Conservation (phyloP, 2,888 invertebrate species). For the Pinctada fucata region DNA sequence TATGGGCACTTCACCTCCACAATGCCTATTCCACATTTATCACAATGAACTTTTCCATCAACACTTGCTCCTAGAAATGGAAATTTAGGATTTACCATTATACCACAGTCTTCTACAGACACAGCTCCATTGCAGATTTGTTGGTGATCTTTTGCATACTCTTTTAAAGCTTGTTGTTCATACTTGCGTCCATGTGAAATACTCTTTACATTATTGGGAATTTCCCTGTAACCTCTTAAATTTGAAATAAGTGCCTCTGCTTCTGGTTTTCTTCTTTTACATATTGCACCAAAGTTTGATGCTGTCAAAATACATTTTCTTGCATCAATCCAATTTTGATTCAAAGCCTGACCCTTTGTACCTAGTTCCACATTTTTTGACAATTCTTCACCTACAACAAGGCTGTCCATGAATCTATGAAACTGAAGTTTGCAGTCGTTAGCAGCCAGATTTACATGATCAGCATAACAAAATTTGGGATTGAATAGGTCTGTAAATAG, state of each 20-base stretch:
- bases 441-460: too few relatives aligned
- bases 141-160: constrained; percentile 13
- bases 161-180: constrained; percentile 14
- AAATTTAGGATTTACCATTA: constrained; percentile 12
- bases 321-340: too few relatives aligned
- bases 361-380: too few relatives aligned
- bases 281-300: too few relatives aligned
- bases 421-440: too few relatives aligned
- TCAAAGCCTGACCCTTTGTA: too few relatives aligned
- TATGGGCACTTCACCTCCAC: constrained; percentile 20
- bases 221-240: constrained; percentile 7
- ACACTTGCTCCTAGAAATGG: constrained; percentile 23
- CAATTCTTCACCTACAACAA: too few relatives aligned
- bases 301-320: too few relatives aligned
- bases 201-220: background rate
- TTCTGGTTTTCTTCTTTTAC: background rate
- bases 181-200: constrained; percentile 17
- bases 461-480: too few relatives aligned
- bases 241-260: constrained; percentile 17
- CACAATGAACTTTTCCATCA: constrained; percentile 4
- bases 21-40: constrained; percentile 12
- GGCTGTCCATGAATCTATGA: too few relatives aligned
- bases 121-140: constrained; percentile 7
- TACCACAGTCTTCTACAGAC: constrained; percentile 8
- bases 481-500: too few relatives aligned